phyloP scores from a whole-genome alignment of 1,140 invertebrate genomes.

The Cydia splendana region DNA sequence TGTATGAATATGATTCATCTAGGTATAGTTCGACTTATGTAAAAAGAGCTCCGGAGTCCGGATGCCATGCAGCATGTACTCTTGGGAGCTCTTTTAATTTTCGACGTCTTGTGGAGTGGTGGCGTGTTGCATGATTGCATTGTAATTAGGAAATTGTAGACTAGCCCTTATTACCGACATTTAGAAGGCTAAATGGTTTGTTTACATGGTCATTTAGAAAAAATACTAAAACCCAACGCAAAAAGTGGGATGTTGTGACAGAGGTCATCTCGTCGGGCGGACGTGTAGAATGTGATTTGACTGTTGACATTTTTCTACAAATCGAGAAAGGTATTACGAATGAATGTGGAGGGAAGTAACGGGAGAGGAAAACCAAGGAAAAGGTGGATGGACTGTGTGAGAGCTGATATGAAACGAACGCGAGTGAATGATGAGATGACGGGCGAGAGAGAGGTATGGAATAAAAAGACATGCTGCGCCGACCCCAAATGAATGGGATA shows the following conservation, averaged over 20 bases:
- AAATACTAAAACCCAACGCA: background rate
- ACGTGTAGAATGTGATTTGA: no score
- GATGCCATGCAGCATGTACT: background rate
- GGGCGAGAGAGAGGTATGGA: no score
- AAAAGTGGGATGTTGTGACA: background rate
- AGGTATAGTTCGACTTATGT: constrained; percentile 20
- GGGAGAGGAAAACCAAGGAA: no score
- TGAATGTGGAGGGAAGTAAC: no score
- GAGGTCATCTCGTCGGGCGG: no score
- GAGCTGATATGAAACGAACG: no score
- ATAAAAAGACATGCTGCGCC: no score
- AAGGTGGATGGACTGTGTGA: no score
- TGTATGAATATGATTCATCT: constrained; percentile 66
- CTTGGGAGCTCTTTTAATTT: background rate
- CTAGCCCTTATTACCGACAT: constrained; percentile 19
- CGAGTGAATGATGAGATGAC: no score
- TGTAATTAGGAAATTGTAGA: constrained; percentile 9
- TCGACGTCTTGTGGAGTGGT: background rate
- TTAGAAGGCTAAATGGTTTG: background rate
- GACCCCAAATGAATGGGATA: no score
- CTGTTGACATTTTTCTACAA: no score
- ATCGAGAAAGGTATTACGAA: no score
- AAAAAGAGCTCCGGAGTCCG: background rate
- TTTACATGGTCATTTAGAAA: background rate
- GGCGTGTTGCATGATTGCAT: constrained; percentile 15